phyloP scores from a whole-genome alignment of 2,797 vertebrate species.

The Onychomys leucogaster region DNA sequence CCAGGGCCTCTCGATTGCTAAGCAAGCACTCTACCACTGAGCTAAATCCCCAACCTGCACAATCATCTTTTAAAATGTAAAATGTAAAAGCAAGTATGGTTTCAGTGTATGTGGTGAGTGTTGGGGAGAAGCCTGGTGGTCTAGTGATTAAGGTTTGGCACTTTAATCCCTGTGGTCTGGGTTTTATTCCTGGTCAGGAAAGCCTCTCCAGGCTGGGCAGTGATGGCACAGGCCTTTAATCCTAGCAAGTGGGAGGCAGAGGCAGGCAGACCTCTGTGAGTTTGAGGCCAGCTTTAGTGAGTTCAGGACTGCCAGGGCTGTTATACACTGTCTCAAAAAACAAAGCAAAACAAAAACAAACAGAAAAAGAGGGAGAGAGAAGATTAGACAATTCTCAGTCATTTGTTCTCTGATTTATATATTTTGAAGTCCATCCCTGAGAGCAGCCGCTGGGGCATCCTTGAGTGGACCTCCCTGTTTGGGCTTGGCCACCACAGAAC shows the following conservation, averaged over 20 bases:
- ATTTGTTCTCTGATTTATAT: background rate
- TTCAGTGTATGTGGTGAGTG: background rate
- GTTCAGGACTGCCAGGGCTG: background rate
- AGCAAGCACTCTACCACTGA: too few species aligned
- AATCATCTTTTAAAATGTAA: background rate
- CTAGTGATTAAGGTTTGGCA: background rate
- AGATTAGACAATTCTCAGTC: background rate
- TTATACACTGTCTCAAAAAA: background rate
- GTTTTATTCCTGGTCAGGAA: background rate
- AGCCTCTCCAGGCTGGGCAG: background rate
- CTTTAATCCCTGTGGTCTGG: background rate
- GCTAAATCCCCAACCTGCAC: too few species aligned
- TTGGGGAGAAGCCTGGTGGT: background rate
- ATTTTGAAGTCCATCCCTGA: background rate
- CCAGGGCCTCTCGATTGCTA: too few species aligned
- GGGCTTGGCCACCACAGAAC: background rate
- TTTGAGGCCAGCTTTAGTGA: background rate
- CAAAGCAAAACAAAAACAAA: background rate
- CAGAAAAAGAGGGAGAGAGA: background rate
- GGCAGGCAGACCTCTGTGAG: background rate
- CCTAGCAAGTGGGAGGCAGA: background rate
- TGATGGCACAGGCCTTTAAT: background rate
- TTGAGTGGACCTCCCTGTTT: background rate
- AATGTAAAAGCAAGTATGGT: background rate
- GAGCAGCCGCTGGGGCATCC: background rate